phyloP scores from a whole-genome alignment of 2,888 invertebrate genomes.

The Caenorhabditis sp. region DNA sequence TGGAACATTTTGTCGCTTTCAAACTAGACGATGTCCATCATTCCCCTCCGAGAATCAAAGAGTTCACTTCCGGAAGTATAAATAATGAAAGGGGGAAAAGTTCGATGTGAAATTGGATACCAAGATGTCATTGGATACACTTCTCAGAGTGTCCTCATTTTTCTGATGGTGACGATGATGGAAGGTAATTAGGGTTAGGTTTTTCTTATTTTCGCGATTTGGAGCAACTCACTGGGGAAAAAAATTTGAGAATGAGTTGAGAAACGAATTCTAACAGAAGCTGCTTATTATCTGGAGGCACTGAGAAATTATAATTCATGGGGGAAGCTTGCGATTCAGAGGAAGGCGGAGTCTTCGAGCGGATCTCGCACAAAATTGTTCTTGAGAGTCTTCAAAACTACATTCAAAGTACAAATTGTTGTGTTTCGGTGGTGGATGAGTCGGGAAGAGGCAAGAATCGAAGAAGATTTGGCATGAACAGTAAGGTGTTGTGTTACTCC shows the following conservation, averaged over 20 bases:
- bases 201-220: no score
- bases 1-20: no score
- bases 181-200: not conserved
- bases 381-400: not conserved
- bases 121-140: constrained; percentile 45
- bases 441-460: not conserved
- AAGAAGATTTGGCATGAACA: not conserved
- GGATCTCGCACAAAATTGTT: not conserved
- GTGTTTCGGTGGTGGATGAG: no score
- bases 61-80: constrained; percentile 20
- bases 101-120: constrained; percentile 45
- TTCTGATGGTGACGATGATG: constrained; percentile 34
- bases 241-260: no score
- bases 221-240: no score
- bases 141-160: constrained; percentile 31
- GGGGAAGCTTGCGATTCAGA: not conserved
- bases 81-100: constrained; percentile 26
- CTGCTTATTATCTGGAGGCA: not conserved
- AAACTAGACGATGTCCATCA: no score
- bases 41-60: constrained; percentile 12
- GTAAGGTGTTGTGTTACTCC: constrained; percentile 11
- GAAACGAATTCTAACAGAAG: no score
- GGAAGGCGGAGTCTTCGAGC: not conserved
- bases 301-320: not conserved
- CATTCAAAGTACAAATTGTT: not conserved